Percentiles rank a stretch among this genome's conserved stretches.
Conservation (phyloP, 2,888 invertebrate genomes). For the Lepeophtheirus nordmannii region DNA sequence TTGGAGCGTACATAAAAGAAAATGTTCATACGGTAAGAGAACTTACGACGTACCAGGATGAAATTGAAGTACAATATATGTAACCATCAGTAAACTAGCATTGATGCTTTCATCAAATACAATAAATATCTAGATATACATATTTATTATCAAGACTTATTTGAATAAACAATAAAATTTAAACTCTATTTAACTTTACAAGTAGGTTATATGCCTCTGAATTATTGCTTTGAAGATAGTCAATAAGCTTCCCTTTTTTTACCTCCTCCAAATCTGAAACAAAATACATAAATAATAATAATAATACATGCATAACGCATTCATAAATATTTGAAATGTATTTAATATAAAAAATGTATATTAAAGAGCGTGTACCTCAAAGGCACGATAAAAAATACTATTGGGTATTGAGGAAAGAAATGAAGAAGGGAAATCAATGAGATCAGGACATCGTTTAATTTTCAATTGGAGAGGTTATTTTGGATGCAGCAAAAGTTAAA, state of each 20-base stretch:
- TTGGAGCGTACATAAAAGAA: not conserved
- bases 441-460: not conserved
- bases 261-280: not conserved
- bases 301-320: not conserved
- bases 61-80: not conserved
- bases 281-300: no score
- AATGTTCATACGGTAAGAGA: not conserved
- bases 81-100: not conserved
- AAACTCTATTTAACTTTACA: not conserved
- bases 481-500: not conserved
- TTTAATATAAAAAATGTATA: not conserved
- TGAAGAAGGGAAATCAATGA: not conserved
- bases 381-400: not conserved
- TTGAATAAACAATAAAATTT: slow-evolving; percentile 1
- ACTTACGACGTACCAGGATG: not conserved
- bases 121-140: no score
- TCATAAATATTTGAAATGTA: no score
- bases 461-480: not conserved
- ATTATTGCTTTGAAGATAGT: not conserved
- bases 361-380: no score
- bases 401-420: not conserved
- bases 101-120: no score
- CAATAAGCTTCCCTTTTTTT: not conserved
- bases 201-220: not conserved
- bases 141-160: not conserved